Conservation (phyloP, 2,888 invertebrate genomes). For the Dromius quadrimaculatus region DNA sequence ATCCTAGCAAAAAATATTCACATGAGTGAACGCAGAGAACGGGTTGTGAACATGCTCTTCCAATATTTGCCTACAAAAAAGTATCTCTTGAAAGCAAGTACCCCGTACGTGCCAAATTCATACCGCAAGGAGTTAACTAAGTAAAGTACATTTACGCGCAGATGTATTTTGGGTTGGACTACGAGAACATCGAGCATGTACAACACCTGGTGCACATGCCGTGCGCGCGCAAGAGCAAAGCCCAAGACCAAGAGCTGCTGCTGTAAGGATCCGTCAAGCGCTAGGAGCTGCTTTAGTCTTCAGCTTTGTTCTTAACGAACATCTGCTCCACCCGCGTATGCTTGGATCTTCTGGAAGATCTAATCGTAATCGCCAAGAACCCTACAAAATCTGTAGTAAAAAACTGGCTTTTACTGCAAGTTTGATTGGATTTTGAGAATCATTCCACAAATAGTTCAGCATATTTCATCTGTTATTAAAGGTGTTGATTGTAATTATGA, state of each 20-base stretch:
- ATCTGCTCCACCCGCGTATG: constrained; percentile 24
- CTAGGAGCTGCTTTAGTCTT: constrained; percentile 26
- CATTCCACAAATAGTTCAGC: no score
- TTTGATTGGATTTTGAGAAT: no score
- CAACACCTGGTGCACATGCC: constrained; percentile 15
- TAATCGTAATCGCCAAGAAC: constrained; percentile 17
- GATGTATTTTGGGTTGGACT: constrained; percentile 21
- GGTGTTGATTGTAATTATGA: no score
- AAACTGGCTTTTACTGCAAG: no score
- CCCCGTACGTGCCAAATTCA: constrained; percentile 18
- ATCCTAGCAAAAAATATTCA: constrained; percentile 11
- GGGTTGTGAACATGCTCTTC: constrained; percentile 6
- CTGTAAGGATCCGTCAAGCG: constrained; percentile 27
- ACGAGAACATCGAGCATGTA: constrained; percentile 5
- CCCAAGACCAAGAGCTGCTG: background rate
- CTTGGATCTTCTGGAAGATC: constrained; percentile 12
- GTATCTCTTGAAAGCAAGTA: constrained; percentile 10
- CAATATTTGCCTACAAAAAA: constrained; percentile 11
- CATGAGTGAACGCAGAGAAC: constrained; percentile 4
- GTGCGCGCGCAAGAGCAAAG: constrained; percentile 13
- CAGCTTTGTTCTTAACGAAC: constrained; percentile 34
- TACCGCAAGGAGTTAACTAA: constrained; percentile 24
- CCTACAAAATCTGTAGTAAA: constrained; percentile 7
- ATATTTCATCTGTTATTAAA: no score
- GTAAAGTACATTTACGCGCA: constrained; percentile 18